Evolutionary conservation across 2,888 invertebrate genomes (phyloP).

Genomic region (Oscheius sp.): DNA sequence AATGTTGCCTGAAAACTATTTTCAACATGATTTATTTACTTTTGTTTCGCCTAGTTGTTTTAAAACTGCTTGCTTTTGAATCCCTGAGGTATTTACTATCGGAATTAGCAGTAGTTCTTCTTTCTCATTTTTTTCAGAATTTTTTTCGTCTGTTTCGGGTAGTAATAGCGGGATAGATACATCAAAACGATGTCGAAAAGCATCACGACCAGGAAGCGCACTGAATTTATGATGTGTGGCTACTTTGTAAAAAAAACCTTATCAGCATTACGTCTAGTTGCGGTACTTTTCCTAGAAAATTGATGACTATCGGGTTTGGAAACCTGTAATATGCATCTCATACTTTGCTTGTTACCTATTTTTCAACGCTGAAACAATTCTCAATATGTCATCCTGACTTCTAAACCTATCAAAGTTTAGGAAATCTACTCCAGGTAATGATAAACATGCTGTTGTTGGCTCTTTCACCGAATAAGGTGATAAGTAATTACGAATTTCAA

Average conservation of each 20-base stretch:
- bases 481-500: conserved; percentile 11
- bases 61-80: conserved; percentile 1
- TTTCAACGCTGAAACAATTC: not conserved
- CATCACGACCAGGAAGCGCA: not conserved
- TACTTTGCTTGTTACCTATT: not conserved
- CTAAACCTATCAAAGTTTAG: conserved; percentile 22
- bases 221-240: not conserved
- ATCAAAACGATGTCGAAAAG: conserved; percentile 30
- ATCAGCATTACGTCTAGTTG: not conserved
- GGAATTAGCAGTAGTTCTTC: not conserved
- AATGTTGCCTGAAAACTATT: conserved; percentile 1
- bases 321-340: not conserved
- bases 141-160: not conserved
- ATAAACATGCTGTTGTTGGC: conserved; percentile 10
- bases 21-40: not conserved
- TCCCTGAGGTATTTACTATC: not conserved
- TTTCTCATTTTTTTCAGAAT: not conserved
- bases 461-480: not conserved
- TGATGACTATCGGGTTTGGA: conserved; percentile 9
- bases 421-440: conserved; percentile 26
- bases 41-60: conserved; percentile 13
- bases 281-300: conserved; percentile 11
- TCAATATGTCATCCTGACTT: not conserved
- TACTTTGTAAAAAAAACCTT: not conserved
- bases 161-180: conserved; percentile 30